Evolutionary conservation across 2,888 invertebrate genomes (phyloP), one percentile per base, ranked within the genome.

Genomic region (Myathropa florea): DNA sequence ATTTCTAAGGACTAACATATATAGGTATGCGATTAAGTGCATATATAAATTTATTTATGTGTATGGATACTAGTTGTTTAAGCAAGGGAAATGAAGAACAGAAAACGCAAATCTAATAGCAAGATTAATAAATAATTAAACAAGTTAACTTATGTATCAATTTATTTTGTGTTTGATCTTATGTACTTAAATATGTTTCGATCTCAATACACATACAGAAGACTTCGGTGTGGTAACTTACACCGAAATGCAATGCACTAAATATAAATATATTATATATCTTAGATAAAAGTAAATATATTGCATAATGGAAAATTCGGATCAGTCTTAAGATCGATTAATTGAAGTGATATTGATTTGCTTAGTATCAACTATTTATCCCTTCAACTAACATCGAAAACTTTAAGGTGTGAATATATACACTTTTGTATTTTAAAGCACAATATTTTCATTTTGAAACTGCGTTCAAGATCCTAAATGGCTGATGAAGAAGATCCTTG

Each of bases 401-500:
- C 28, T 7, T 61, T 78, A 39, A 46, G 26, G 64, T 81, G 77
- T 81, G 77, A 81, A 73, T 81, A 85, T 65, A 18, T n/a, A 68
- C 7, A 61, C 24, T 46, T 46, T 46, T 39, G 21, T 30, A 1
- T 30, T 55, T 60, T 39, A 9, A 39, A 46, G 1, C 30, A 28
- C 36, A 55, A 21, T 23, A 18, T 21, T 57, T 76, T 12, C n/a
- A 12, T 39, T 39, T n/a, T 21, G 21, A 10, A 30, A 60, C 4
- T 10, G 26, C 10, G 6, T 18, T 46, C 18, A 70, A 46, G 21
- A 84, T 60, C 39, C 12, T 14, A 60, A 89, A 93, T 92, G 92
- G 92, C 90, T 88, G 93, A 93, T 86, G 95, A 95, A 92, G 95
- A 93, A 88, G 93, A 93, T 91, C 93, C 94, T 91, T 93, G 93